Evolutionary conservation across 2,113 vertebrate genomes (phyloP).

Genomic region (Acrocephalus kingi): DNA sequence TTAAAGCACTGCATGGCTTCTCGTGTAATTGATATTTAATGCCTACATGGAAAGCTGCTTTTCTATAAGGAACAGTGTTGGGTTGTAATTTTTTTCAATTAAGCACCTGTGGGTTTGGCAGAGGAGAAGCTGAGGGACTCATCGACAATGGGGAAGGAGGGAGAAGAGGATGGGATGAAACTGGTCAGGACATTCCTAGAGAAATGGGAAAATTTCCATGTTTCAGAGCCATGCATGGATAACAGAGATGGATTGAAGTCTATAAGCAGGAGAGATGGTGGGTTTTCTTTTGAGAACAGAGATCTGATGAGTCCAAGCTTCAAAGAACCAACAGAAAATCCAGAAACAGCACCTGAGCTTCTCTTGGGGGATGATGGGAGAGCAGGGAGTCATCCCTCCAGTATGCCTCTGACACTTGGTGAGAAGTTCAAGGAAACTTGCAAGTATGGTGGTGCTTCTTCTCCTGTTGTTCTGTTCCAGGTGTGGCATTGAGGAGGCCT

Average conservation of each 20-base stretch:
- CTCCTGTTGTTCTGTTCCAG: not conserved
- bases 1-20: constrained; percentile 68
- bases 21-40: constrained; percentile 56
- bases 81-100: not conserved
- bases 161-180: not conserved
- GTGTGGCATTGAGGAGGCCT: not conserved
- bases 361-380: accelerated
- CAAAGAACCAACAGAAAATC: not conserved
- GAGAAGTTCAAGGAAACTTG: not conserved
- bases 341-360: not conserved
- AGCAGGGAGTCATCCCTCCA: not conserved
- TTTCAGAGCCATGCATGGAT: not conserved
- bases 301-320: not conserved
- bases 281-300: not conserved
- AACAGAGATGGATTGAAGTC: not conserved
- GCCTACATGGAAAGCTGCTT: constrained; percentile 25
- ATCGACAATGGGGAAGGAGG: not conserved
- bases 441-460: not conserved
- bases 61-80: not conserved
- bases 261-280: not conserved
- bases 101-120: not conserved
- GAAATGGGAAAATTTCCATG: not conserved
- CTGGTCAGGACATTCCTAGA: not conserved
- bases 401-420: not conserved
- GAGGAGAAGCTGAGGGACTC: not conserved